These are phyloP conservation scores for Sitophilus oryzae DNA, from an alignment of 1,140 invertebrate species.

Conservation along the genomic window DNA sequence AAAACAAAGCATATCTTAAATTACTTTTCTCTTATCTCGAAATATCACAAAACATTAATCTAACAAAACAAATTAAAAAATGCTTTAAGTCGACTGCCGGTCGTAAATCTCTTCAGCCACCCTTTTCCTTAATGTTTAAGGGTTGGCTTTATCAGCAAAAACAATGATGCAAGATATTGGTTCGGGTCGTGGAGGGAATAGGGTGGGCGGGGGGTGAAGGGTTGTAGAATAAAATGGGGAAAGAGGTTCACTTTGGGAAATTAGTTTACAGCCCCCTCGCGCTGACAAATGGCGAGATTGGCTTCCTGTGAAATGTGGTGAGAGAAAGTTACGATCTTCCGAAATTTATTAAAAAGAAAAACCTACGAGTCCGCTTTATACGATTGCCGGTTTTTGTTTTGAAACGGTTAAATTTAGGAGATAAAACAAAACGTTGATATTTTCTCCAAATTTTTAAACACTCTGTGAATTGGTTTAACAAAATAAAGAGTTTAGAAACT, in stretches of 20 bases:
- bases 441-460: too few relatives aligned
- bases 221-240: neutral
- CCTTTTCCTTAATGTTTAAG: constrained; percentile 14
- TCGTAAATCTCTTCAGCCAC: neutral
- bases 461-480: too few relatives aligned
- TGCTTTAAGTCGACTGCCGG: neutral
- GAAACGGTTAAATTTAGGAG: too few relatives aligned
- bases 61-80: too few relatives aligned
- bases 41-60: too few relatives aligned
- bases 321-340: constrained; percentile 24
- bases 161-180: constrained; percentile 36
- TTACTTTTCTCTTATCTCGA: too few relatives aligned
- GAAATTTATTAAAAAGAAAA: constrained; percentile 19
- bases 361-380: neutral
- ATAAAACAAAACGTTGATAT: too few relatives aligned
- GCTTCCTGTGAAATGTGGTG: constrained; percentile 27
- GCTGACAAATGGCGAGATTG: constrained; percentile 23
- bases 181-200: constrained; percentile 1
- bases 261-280: constrained; percentile 23
- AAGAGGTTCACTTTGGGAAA: constrained; percentile 19
- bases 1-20: too few relatives aligned
- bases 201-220: neutral
- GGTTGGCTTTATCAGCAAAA: constrained; percentile 30
- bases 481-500: too few relatives aligned
- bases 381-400: neutral